These are phyloP conservation scores for Sphenopsis melanotis DNA, from an alignment of 2,797 vertebrate species.

Conservation along the genomic window DNA sequence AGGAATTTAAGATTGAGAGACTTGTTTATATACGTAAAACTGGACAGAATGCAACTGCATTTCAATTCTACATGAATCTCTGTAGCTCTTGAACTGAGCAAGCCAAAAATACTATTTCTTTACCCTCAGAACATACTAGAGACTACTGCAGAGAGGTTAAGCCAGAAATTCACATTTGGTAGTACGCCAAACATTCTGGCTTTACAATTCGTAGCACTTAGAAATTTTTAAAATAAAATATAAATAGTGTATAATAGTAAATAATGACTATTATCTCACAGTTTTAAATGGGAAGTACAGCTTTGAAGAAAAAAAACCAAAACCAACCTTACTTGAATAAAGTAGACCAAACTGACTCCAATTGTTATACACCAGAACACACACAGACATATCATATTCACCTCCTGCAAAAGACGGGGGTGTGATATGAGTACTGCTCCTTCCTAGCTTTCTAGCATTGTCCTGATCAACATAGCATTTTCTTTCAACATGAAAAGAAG, in stretches of 20 bases:
- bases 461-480: background rate
- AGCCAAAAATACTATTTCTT: background rate
- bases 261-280: background rate
- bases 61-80: background rate
- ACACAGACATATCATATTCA: background rate
- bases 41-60: background rate
- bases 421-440: background rate
- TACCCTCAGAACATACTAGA: background rate
- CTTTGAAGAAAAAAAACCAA: rapidly evolving
- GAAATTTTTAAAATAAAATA: background rate
- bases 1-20: background rate
- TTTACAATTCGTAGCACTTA: background rate
- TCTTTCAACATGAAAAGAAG: background rate
- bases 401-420: background rate
- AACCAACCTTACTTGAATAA: background rate
- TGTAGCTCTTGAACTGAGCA: background rate
- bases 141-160: background rate
- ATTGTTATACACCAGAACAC: background rate
- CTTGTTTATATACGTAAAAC: background rate
- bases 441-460: background rate
- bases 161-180: background rate
- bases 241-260: background rate
- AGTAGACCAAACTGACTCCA: background rate
- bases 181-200: background rate
- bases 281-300: background rate